These are phyloP conservation scores for Calcarius lapponicus DNA, from an alignment of 2,797 vertebrate species.

Conservation along the genomic window DNA sequence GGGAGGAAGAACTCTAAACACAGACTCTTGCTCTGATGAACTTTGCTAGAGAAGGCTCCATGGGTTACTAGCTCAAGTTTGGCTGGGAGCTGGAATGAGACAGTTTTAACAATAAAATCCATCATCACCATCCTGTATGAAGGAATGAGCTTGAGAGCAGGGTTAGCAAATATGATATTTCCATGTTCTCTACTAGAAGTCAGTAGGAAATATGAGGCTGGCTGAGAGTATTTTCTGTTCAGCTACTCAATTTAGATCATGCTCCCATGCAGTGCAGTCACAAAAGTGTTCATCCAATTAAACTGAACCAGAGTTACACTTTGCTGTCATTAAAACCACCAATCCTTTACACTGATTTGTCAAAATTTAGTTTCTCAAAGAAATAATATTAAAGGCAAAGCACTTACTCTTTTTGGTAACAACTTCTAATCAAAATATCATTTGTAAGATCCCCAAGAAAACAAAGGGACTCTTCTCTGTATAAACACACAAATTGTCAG, in stretches of 20 bases:
- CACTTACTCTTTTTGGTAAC: slow-evolving; percentile 35
- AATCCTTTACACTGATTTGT: not conserved
- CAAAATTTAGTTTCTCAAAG: not conserved
- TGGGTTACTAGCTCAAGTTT: not conserved
- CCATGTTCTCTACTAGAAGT: not conserved
- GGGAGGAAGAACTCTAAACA: not conserved
- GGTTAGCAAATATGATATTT: not conserved
- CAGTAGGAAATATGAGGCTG: not conserved
- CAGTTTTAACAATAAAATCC: not conserved
- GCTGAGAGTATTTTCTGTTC: not conserved
- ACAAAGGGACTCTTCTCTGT: slow-evolving; percentile 47
- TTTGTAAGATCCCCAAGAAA: slow-evolving; percentile 68
- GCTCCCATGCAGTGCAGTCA: not conserved
- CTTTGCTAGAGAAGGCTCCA: not conserved
- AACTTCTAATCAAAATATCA: slow-evolving; percentile 59
- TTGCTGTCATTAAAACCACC: not conserved
- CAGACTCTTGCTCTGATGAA: not conserved
- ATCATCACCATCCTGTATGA: not conserved
- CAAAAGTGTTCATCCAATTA: not conserved
- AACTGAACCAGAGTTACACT: not conserved
- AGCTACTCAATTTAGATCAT: not conserved
- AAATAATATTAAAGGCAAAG: slow-evolving; percentile 7
- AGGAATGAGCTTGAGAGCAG: not conserved
- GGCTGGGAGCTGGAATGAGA: not conserved
- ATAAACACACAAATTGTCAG: slow-evolving; percentile 25